Percentiles rank a stretch among this genome's conserved stretches.
phyloP scores from a whole-genome alignment of 2,888 invertebrate genomes.

The Pristionchus entomophagus region DNA sequence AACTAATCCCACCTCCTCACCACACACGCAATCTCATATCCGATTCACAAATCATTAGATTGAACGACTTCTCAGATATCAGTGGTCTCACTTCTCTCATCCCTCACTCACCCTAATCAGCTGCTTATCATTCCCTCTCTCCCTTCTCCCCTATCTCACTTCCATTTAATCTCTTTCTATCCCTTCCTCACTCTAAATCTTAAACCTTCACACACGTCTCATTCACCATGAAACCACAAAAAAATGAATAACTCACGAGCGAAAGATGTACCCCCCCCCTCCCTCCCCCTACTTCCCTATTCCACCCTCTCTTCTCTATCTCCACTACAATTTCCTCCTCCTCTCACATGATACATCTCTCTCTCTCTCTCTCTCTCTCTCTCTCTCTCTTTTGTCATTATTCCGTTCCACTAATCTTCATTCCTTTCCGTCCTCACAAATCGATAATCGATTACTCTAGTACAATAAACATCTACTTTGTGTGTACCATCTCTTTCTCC shows the following conservation, averaged over 20 bases:
- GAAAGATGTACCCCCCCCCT: background rate
- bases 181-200: background rate
- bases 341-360: conserved; percentile 2
- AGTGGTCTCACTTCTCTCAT: no score
- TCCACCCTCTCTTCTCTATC: background rate
- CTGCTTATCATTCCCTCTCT: background rate
- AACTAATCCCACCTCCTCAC: background rate
- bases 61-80: no score
- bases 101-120: background rate
- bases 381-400: no score
- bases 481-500: conserved; percentile 8
- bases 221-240: background rate
- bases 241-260: background rate
- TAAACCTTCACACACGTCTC: background rate
- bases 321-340: background rate
- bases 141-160: background rate
- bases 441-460: background rate
- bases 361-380: background rate
- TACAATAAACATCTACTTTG: conserved; percentile 33
- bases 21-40: background rate
- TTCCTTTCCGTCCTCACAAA: background rate
- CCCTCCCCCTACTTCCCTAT: background rate
- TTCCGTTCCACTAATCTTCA: background rate
- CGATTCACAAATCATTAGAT: no score
- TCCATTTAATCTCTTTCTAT: background rate